These are phyloP conservation scores for Characodon lateralis DNA, from an alignment of 2,797 vertebrate species.

Conservation along the genomic window DNA sequence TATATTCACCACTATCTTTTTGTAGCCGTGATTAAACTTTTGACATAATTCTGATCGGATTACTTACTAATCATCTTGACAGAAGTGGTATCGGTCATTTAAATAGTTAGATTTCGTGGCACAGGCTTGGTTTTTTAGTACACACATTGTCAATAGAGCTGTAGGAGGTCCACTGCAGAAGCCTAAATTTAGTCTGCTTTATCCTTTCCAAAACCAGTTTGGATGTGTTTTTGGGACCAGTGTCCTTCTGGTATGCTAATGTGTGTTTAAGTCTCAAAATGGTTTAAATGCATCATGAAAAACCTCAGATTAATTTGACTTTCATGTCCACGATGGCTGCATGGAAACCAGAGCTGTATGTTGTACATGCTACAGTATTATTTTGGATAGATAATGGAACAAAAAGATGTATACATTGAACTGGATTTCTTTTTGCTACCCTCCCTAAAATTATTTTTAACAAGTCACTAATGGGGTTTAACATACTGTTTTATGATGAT, in stretches of 20 bases:
- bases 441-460: neutral
- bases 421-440: neutral
- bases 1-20: neutral
- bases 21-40: too few species aligned
- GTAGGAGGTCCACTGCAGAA: neutral
- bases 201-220: neutral
- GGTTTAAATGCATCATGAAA: neutral
- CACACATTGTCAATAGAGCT: neutral
- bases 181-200: neutral
- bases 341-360: neutral
- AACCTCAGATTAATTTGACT: neutral
- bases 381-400: neutral
- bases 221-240: neutral
- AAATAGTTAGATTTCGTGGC: neutral
- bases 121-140: neutral
- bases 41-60: too few species aligned
- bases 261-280: too few species aligned
- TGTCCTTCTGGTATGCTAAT: neutral
- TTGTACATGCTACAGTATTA: neutral
- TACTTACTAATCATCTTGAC: too few species aligned
- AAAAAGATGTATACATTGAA: neutral
- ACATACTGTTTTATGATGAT: slow-evolving; percentile 14
- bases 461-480: neutral
- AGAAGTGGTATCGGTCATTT: neutral
- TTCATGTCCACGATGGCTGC: neutral